Percentiles rank a stretch among this genome's conserved stretches.
Evolutionary conservation across 2,888 invertebrate species (phyloP).

Genomic region (Ischnura elegans): DNA sequence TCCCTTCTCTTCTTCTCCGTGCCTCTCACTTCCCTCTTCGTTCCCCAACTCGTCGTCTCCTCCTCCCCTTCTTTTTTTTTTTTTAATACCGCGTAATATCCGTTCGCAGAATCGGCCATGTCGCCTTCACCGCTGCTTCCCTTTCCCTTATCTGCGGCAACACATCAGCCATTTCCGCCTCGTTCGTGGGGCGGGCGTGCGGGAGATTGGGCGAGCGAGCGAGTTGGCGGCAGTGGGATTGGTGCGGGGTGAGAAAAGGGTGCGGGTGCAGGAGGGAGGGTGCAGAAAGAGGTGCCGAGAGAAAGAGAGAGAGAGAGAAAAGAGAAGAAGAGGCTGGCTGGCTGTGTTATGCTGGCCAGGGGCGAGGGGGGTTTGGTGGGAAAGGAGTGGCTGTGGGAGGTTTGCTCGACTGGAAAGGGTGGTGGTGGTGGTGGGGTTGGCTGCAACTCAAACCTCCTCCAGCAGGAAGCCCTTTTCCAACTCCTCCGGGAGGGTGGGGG

Average conservation of each 20-base stretch:
- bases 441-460: slow-evolving; percentile 57
- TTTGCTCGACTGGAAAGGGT: not conserved
- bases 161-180: slow-evolving; percentile 70
- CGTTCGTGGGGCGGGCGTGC: slow-evolving; percentile 71
- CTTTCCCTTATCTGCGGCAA: slow-evolving; percentile 69
- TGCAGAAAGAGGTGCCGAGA: slow-evolving; percentile 72
- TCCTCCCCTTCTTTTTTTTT: not conserved
- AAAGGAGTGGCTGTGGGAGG: not conserved
- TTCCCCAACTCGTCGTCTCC: not conserved
- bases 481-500: slow-evolving; percentile 39
- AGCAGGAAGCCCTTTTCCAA: slow-evolving; percentile 51
- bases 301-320: slow-evolving; percentile 69
- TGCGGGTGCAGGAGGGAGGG: slow-evolving; percentile 58
- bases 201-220: slow-evolving; percentile 74
- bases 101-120: slow-evolving; percentile 67
- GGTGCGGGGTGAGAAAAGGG: slow-evolving; percentile 69
- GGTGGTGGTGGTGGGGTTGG: slow-evolving; percentile 51
- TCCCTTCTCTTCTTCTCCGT: not conserved
- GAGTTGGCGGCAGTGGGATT: slow-evolving; percentile 69
- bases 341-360: not conserved
- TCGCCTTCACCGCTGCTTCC: slow-evolving; percentile 68
- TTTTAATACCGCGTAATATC: slow-evolving; percentile 67
- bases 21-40: not conserved
- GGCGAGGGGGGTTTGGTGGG: slow-evolving; percentile 8
- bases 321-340: slow-evolving; percentile 2